A percentile compares a stretch with the other conserved stretches of the same genome.
These are phyloP conservation scores for Phylloscopus trochiloides DNA, from an alignment of 2,113 vertebrate genomes.

Conservation along the genomic window DNA sequence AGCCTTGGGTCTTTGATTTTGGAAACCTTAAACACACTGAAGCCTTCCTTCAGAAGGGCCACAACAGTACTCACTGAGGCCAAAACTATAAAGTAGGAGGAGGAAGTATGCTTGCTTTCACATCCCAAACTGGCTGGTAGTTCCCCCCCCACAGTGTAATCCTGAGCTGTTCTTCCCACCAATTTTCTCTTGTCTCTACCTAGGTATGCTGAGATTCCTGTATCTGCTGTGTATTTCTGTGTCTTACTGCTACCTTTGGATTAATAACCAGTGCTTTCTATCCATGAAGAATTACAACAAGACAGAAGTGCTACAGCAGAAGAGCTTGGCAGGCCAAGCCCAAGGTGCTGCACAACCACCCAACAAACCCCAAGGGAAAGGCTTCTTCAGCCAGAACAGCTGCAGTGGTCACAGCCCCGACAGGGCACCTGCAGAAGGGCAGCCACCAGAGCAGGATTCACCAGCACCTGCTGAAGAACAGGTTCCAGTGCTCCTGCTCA, in stretches of 20 bases:
- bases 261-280: background rate
- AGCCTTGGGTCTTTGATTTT: background rate
- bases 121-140: background rate
- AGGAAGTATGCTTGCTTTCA: background rate
- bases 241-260: background rate
- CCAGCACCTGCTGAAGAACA: background rate
- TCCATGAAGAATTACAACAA: background rate
- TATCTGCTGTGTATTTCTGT: fast-evolving
- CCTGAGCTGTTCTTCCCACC: background rate
- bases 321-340: background rate
- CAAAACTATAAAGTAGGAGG: background rate
- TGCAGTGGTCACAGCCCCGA: background rate
- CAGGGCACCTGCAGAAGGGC: background rate
- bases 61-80: background rate
- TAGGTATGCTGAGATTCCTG: background rate
- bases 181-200: background rate
- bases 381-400: background rate
- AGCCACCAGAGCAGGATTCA: background rate
- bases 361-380: background rate
- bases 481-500: background rate
- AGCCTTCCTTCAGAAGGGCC: background rate
- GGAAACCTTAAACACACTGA: background rate
- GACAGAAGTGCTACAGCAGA: background rate
- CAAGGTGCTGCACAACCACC: background rate
- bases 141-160: background rate